Evolutionary conservation across 2,113 vertebrate species (phyloP).

Genomic region (Coryphaenoides rupestris): DNA sequence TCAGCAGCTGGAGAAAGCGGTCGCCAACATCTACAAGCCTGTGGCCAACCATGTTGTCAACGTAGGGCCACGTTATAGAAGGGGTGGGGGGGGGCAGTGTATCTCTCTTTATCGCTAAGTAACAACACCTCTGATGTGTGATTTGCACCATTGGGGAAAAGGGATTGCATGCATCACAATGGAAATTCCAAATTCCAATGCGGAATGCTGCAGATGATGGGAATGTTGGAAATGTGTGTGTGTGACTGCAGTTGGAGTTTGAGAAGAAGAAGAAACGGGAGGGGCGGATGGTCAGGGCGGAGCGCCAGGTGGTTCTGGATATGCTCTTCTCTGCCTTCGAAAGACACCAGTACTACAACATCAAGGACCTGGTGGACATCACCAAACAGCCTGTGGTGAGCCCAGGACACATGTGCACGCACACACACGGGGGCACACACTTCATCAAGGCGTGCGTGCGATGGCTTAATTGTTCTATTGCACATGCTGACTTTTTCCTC

Average conservation of each 20-base stretch:
- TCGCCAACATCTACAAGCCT: conserved; percentile 87
- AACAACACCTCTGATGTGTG: too few species aligned
- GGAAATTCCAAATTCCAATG: too few species aligned
- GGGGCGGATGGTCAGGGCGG: conserved; percentile 87
- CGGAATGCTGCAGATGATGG: too few species aligned
- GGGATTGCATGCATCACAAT: too few species aligned
- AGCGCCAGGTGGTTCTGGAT: conserved; percentile 88
- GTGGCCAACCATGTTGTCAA: conserved; percentile 89
- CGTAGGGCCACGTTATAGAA: conserved; percentile 66
- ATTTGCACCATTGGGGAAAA: too few species aligned
- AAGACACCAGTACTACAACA: conserved; percentile 95
- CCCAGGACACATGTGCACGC: too few species aligned
- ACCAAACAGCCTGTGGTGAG: conserved; percentile 96
- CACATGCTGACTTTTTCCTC: too few species aligned
- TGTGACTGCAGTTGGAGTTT: conserved; percentile 79
- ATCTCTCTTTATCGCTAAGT: neutral
- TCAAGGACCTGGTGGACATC: conserved; percentile 94
- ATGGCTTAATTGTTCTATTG: too few species aligned
- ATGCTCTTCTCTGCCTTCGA: conserved; percentile 97
- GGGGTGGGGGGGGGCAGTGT: neutral
- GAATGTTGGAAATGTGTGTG: neutral
- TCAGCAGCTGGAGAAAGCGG: conserved; percentile 84
- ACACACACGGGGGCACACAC: conserved; percentile 1
- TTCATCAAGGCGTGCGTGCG: too few species aligned
- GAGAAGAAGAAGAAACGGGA: conserved; percentile 93